Conservation (phyloP, 2,797 vertebrate genomes). For the Tapera naevia region DNA sequence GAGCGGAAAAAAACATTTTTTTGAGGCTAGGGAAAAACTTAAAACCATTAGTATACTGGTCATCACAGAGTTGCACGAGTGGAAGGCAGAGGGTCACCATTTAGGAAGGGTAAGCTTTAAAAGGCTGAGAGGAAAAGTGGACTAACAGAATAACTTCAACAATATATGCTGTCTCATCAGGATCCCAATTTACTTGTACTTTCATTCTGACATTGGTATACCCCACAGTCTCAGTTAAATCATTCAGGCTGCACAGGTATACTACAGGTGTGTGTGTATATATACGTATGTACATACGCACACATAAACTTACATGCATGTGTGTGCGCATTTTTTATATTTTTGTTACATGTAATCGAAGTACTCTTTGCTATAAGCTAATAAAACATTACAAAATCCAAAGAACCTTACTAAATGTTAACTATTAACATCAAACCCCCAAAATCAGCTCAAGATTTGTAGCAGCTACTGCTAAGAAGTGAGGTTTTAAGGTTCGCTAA, state of each 20-base stretch:
- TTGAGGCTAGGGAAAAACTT: background rate
- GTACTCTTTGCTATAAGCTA: background rate
- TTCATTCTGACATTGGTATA: background rate
- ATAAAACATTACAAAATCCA: background rate
- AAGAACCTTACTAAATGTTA: background rate
- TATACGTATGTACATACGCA: no score
- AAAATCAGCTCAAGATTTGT: background rate
- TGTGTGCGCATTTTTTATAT: no score
- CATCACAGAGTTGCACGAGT: background rate
- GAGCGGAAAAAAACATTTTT: background rate
- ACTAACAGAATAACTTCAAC: background rate
- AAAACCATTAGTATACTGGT: background rate
- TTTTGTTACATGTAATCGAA: background rate
- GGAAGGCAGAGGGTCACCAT: background rate
- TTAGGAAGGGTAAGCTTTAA: background rate
- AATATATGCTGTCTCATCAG: background rate
- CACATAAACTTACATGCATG: no score
- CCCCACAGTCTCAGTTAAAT: background rate
- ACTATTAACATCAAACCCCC: background rate
- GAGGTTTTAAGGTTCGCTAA: background rate
- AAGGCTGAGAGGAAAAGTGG: background rate
- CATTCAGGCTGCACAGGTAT: background rate
- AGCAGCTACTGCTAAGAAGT: background rate
- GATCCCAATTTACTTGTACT: background rate
- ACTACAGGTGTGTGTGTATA: rapidly evolving